Evolutionary conservation across 2,888 invertebrate genomes (phyloP), one percentile per base, ranked within the genome.

Genomic region (Sesamia inferens): DNA sequence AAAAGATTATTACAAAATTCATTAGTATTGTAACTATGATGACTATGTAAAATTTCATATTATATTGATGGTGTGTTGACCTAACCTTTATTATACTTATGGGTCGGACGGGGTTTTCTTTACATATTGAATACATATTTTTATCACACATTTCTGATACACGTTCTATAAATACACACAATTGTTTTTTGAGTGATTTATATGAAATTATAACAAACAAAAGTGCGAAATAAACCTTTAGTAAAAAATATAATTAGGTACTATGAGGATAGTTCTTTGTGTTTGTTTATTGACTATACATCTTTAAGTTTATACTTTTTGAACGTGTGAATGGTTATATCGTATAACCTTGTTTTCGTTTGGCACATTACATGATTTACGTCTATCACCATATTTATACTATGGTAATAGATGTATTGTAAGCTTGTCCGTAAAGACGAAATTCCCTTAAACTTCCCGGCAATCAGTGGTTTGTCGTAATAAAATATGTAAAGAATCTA

Each of bases 401-500:
- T 31, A 70, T 68, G 68, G 54, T 71, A 79, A 73, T 67, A 67
- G 22, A 31, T 31, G 31, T 31, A 31, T 31, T 31, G 31, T 31
- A 31, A 61, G 47, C 51, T 71, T 5, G n/a, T 65, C 68, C 48
- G 51, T 67, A 63, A 62, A 72, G 72, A 11, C 58, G n/a, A 71
- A 69, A 70, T 57, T 77, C 77, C 57, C 39, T 44, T 67, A 6
- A 73, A 75, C 10, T 68, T 69, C 57, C 51, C 51, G 3, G 51
- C 68, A 85, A 72, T 74, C 73, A 74, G 66, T 48, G 68, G 71
- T 66, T 59, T 39, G 72, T 65, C 69, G 66, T 63, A 63, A 70
- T 75, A 74, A 81, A 80, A 78, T 81, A 81, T 81, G 77, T 68
- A 75, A 80, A 74, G 73, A 78, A 73, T 75, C 59, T 68, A 78